These are phyloP conservation scores for Aphrocallistes beatrix DNA, from an alignment of 37 sponge, comb jelly and placozoan species.

Conservation along the genomic window DNA sequence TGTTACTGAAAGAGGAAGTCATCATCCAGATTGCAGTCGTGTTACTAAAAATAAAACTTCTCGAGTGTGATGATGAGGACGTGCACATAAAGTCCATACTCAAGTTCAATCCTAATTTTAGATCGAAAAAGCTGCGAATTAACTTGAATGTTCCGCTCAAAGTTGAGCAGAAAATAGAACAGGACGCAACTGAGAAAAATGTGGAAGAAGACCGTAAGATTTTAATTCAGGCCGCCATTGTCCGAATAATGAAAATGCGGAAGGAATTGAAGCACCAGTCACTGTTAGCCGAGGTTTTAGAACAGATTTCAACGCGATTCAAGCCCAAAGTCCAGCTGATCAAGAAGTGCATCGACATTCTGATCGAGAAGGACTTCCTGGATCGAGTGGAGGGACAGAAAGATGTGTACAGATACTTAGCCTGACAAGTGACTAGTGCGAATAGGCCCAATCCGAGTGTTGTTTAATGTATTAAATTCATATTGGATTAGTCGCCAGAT, in stretches of 20 bases:
- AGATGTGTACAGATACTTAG: constrained; percentile 86
- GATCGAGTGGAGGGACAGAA: constrained; percentile 88
- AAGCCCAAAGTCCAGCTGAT: constrained; percentile 87
- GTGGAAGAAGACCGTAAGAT: constrained; percentile 96
- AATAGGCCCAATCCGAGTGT: background rate
- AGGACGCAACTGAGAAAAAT: constrained; percentile 84
- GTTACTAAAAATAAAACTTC: background rate
- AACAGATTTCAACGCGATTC: constrained; percentile 75
- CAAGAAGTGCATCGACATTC: constrained; percentile 95
- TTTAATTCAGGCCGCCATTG: constrained; percentile 92
- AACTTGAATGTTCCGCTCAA: constrained; percentile 92
- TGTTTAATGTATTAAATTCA: no score
- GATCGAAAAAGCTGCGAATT: constrained; percentile 81
- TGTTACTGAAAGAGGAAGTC: background rate
- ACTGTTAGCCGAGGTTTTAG: constrained; percentile 83
- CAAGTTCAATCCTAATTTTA: background rate
- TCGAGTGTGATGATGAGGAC: background rate
- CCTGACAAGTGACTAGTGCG: constrained; percentile 26
- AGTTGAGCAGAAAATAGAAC: constrained; percentile 76
- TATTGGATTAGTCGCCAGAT: no score
- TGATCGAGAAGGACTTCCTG: constrained; percentile 96
- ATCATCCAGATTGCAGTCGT: background rate
- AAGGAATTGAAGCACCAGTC: constrained; percentile 84
- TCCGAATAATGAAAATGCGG: constrained; percentile 95
- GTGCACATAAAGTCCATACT: background rate